These are phyloP conservation scores for Neotoma lepida DNA, from an alignment of 2,113 vertebrate species.

Conservation along the genomic window DNA sequence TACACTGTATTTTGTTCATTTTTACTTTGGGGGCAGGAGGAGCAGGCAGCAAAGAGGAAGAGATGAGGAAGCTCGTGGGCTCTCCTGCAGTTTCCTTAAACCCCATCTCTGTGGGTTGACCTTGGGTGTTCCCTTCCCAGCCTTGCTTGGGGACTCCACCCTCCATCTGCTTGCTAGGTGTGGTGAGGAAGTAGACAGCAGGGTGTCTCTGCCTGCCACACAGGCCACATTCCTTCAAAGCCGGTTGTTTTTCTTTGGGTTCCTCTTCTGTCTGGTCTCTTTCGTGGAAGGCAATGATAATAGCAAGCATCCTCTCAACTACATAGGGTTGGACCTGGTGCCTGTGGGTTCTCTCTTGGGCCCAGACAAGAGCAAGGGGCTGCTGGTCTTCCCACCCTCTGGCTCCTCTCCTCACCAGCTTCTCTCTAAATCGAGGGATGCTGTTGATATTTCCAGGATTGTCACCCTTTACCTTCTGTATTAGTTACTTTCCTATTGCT, in stretches of 20 bases:
- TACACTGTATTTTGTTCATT: not conserved
- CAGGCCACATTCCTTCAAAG: too few relatives aligned
- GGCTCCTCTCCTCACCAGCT: not conserved
- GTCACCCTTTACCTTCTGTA: not conserved
- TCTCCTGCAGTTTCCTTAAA: not conserved
- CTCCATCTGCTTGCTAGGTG: too few relatives aligned
- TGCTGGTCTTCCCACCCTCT: not conserved
- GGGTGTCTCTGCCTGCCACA: not conserved
- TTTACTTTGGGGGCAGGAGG: fast-evolving
- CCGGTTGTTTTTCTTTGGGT: not conserved
- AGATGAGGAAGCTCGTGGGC: not conserved
- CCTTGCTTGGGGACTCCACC: too few relatives aligned
- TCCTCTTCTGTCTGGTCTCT: not conserved
- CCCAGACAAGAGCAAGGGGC: not conserved
- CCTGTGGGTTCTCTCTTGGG: not conserved
- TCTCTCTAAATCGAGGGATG: not conserved
- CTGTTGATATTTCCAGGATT: not conserved
- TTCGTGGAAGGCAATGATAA: not conserved
- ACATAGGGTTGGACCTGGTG: not conserved
- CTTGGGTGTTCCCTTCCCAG: not conserved
- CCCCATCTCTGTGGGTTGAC: not conserved
- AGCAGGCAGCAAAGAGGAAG: not conserved
- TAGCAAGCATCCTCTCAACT: not conserved
- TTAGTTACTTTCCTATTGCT: not conserved
- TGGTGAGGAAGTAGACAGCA: not conserved